Conservation (phyloP, 2,113 vertebrate genomes). For the Tringa solitaria region DNA sequence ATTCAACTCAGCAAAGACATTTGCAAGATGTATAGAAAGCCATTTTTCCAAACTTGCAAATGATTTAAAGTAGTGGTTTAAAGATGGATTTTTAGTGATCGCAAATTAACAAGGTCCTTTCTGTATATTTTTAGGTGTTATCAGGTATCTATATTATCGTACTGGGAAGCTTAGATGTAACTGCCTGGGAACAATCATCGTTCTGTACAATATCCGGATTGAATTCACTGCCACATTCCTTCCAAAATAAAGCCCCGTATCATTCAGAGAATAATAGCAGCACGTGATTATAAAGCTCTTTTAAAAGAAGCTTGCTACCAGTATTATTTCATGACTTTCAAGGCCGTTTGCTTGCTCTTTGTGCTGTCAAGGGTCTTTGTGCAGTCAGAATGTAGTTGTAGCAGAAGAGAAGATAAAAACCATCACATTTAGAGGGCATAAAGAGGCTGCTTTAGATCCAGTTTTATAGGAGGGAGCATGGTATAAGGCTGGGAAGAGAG, state of each 20-base stretch:
- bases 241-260: background rate
- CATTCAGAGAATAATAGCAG: background rate
- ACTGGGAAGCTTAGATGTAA: background rate
- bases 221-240: background rate
- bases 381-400: background rate
- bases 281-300: background rate
- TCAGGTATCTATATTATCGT: background rate
- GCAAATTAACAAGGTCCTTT: background rate
- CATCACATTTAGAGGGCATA: background rate
- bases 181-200: background rate
- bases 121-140: background rate
- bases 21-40: background rate
- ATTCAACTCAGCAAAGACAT: background rate
- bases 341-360: background rate
- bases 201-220: background rate
- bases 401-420: background rate
- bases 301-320: background rate
- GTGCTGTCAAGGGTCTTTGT: background rate
- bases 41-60: background rate
- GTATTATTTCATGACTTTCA: background rate
- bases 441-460: background rate
- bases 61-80: background rate
- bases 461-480: background rate
- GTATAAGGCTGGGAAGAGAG: background rate
- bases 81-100: background rate